These are phyloP conservation scores for Enteromius viviparus DNA, from an alignment of 2,797 vertebrate genomes.

Conservation along the genomic window DNA sequence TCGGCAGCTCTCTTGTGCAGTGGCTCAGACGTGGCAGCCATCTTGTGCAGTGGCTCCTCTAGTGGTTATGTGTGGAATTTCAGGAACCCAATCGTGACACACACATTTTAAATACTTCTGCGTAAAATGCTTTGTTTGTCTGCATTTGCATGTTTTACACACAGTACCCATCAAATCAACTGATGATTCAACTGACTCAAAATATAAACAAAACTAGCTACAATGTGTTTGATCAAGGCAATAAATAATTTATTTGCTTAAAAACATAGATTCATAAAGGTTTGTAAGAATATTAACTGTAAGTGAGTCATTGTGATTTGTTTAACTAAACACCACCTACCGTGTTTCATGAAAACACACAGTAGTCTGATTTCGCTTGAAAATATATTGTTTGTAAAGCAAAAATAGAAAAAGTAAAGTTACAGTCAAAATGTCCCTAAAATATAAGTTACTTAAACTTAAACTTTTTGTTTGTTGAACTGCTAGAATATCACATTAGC, in stretches of 20 bases:
- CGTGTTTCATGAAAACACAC: not conserved
- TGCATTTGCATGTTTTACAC: not conserved
- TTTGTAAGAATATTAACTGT: not conserved
- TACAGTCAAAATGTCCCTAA: not conserved
- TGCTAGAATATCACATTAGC: not conserved
- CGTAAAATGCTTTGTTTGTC: not conserved
- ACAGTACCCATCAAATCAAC: not conserved
- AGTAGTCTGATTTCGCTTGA: not conserved
- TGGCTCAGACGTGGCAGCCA: too few species aligned
- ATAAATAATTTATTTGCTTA: not conserved
- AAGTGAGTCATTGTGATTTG: not conserved
- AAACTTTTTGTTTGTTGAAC: not conserved
- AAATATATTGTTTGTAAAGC: not conserved
- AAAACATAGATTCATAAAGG: not conserved
- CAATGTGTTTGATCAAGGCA: not conserved
- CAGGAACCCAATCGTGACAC: too few species aligned
- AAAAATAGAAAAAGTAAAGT: not conserved
- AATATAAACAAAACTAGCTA: not conserved
- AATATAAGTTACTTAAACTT: not conserved
- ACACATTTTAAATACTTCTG: not conserved
- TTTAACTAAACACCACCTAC: not conserved
- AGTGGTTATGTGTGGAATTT: too few species aligned
- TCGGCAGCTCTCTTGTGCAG: too few species aligned
- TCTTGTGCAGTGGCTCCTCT: too few species aligned
- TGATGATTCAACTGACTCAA: not conserved